These are phyloP conservation scores for Streptopelia turtur DNA, from an alignment of 2,797 vertebrate species.

Conservation along the genomic window DNA sequence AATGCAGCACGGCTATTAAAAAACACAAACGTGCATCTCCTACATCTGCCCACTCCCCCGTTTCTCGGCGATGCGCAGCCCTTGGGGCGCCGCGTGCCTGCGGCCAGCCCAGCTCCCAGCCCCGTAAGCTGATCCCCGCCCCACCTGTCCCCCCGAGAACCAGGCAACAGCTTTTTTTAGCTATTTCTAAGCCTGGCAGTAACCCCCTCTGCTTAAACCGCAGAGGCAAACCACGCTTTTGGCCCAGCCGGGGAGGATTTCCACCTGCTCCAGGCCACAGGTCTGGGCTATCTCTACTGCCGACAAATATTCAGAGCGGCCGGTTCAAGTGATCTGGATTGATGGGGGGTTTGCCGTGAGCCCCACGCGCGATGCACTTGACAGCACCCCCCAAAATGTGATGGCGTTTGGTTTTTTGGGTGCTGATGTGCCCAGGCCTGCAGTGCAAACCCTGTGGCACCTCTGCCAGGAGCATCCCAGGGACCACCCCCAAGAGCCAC, in stretches of 20 bases:
- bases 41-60: background rate
- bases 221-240: background rate
- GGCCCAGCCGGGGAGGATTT: background rate
- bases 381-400: accelerated
- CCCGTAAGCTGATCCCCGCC: conserved; percentile 32
- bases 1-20: background rate
- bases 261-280: conserved; percentile 44
- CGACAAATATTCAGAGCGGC: background rate
- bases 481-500: background rate
- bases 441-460: accelerated
- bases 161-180: conserved; percentile 72
- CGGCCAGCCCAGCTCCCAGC: background rate
- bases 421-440: accelerated
- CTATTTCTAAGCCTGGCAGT: conserved; percentile 12
- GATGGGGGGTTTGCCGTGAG: background rate
- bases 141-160: conserved; percentile 64
- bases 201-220: background rate
- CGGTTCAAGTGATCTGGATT: background rate
- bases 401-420: background rate
- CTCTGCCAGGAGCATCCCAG: background rate
- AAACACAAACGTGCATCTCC: background rate
- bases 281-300: background rate
- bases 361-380: accelerated
- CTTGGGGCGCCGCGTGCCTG: background rate
- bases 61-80: background rate